Evolutionary conservation across 2,888 invertebrate genomes (phyloP).

Genomic region (Napeogenes inachia): DNA sequence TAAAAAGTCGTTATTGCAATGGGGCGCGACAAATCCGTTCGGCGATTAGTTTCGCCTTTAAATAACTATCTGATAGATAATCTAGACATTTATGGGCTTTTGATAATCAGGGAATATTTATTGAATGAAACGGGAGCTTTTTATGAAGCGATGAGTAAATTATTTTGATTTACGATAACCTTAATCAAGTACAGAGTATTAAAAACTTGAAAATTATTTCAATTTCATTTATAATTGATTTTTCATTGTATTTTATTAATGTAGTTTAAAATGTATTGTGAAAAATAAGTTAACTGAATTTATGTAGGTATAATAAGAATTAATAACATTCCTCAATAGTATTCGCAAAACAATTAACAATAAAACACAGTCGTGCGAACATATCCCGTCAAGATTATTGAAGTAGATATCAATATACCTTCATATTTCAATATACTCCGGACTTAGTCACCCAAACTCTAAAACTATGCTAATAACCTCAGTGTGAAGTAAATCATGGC

Average conservation of each 20-base stretch:
- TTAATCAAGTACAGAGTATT: background rate
- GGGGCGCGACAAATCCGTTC: slow-evolving; percentile 61
- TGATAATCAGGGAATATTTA: slow-evolving; percentile 24
- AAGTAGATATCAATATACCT: slow-evolving; percentile 26
- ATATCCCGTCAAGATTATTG: slow-evolving; percentile 21
- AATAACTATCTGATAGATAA: slow-evolving; percentile 59
- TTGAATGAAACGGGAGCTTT: slow-evolving; percentile 10
- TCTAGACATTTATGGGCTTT: slow-evolving; percentile 31
- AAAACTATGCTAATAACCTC: slow-evolving; percentile 52
- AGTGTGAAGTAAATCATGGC: slow-evolving; percentile 56
- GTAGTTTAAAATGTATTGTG: too few relatives aligned
- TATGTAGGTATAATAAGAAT: background rate
- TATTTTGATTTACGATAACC: background rate
- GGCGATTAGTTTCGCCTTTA: slow-evolving; percentile 56
- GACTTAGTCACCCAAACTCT: slow-evolving; percentile 56
- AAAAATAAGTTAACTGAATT: too few relatives aligned
- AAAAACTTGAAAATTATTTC: too few relatives aligned
- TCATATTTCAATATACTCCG: slow-evolving; percentile 30
- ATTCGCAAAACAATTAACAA: slow-evolving; percentile 23
- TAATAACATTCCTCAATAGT: slow-evolving; percentile 11
- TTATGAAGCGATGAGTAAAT: slow-evolving; percentile 4
- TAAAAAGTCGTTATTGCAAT: slow-evolving; percentile 51
- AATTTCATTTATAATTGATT: too few relatives aligned
- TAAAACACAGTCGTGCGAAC: slow-evolving; percentile 22
- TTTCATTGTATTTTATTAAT: too few relatives aligned